Conservation (phyloP, 2,888 invertebrate genomes). For the Coenonympha glycerion region DNA sequence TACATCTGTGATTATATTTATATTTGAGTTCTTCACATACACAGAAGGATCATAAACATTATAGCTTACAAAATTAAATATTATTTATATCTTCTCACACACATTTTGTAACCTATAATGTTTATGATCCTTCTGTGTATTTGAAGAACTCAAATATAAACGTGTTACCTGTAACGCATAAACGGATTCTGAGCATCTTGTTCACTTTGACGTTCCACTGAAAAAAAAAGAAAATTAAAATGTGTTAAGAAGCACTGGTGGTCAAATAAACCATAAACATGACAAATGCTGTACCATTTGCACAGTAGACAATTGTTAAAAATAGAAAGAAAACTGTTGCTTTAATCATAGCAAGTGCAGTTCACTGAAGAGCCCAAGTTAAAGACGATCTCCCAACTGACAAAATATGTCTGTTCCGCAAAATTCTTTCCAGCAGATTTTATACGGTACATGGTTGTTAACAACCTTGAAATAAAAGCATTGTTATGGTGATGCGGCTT, state of each 20-base stretch:
- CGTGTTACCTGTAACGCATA: not conserved
- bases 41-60: too few species aligned
- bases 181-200: not conserved
- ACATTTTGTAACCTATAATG: too few species aligned
- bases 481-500: constrained; percentile 18
- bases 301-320: not conserved
- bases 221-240: not conserved
- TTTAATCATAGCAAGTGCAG: not conserved
- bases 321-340: not conserved
- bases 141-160: not conserved
- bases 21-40: too few species aligned
- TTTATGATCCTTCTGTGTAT: too few species aligned
- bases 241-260: not conserved
- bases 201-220: not conserved
- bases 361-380: not conserved
- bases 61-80: too few species aligned
- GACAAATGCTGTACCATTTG: too few species aligned
- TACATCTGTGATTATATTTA: too few species aligned
- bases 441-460: constrained; percentile 11
- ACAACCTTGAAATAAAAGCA: constrained; percentile 14
- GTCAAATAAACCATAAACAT: too few species aligned
- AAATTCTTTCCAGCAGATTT: constrained; percentile 8
- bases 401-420: constrained; percentile 8
- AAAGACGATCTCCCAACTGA: constrained; percentile 1
- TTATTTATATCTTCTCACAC: too few species aligned